Conservation (phyloP, 2,797 vertebrate species). For the Scyliorhinus canicula region DNA sequence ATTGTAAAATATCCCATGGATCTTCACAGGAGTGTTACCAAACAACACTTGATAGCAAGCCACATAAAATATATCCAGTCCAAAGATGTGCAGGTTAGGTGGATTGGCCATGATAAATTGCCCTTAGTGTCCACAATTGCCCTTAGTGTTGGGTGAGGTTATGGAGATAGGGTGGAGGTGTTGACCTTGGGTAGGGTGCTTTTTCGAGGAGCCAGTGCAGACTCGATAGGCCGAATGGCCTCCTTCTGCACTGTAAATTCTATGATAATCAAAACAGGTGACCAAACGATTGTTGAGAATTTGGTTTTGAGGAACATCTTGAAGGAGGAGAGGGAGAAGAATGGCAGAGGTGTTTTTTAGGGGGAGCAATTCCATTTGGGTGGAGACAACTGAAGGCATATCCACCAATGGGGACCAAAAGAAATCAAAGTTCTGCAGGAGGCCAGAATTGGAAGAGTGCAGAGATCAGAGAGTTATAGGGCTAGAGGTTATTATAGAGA, state of each 20-base stretch:
- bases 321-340: background rate
- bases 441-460: background rate
- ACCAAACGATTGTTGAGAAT: background rate
- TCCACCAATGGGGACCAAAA: background rate
- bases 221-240: no score
- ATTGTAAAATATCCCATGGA: background rate
- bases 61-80: no score
- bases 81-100: no score
- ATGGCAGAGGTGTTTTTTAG: background rate
- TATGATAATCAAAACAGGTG: background rate
- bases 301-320: background rate
- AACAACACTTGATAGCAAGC: no score
- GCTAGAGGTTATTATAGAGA: background rate
- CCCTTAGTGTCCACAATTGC: no score
- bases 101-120: no score
- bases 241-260: no score
- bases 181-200: no score
- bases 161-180: no score
- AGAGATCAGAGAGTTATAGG: background rate
- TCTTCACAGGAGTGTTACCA: no score
- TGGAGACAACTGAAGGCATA: background rate
- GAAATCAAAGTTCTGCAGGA: background rate
- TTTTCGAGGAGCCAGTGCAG: no score
- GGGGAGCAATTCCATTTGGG: background rate
- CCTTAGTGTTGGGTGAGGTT: no score